Conservation (phyloP, 2,797 vertebrate genomes). For the Darevskia nairensis region DNA sequence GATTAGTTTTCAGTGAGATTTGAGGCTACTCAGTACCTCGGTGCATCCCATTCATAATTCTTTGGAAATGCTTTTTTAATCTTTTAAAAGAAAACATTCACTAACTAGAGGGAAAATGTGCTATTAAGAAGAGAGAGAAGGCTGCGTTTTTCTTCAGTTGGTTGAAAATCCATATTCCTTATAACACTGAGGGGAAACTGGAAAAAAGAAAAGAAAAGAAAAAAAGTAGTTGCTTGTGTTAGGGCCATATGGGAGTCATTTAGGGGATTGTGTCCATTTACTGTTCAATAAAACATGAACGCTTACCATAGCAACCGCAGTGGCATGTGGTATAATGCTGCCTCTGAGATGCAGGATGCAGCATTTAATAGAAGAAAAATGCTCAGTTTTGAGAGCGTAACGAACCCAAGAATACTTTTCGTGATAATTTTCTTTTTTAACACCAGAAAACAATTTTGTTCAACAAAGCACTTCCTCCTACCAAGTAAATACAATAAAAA, state of each 20-base stretch:
- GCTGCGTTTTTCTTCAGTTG: constrained; percentile 8
- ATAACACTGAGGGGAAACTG: not conserved
- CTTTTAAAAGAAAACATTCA: not conserved
- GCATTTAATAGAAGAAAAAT: constrained; percentile 65
- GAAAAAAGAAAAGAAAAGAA: not conserved
- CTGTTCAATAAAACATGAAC: constrained; percentile 74
- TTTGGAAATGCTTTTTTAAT: constrained; percentile 10
- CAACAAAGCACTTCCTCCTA: constrained; percentile 59
- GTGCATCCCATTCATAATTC: not conserved
- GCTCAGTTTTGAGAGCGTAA: constrained; percentile 42
- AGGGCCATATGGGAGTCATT: constrained; percentile 59
- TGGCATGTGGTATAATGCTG: constrained; percentile 31
- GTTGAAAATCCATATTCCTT: constrained; percentile 32
- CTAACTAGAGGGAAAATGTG: not conserved
- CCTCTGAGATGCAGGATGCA: constrained; percentile 34
- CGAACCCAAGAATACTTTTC: constrained; percentile 52
- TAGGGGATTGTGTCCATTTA: constrained; percentile 67
- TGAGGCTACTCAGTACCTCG: constrained; percentile 13
- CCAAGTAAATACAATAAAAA: constrained; percentile 27
- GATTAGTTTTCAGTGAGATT: constrained; percentile 19
- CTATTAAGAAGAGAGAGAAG: not conserved
- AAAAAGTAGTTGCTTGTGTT: constrained; percentile 29
- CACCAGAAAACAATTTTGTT: constrained; percentile 51
- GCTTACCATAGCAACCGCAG: constrained; percentile 74
- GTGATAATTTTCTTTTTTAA: constrained; percentile 1